Percentiles rank a stretch among this genome's conserved stretches.
Evolutionary conservation across 2,113 vertebrate species (phyloP).

Genomic region (Lophius piscatorius): DNA sequence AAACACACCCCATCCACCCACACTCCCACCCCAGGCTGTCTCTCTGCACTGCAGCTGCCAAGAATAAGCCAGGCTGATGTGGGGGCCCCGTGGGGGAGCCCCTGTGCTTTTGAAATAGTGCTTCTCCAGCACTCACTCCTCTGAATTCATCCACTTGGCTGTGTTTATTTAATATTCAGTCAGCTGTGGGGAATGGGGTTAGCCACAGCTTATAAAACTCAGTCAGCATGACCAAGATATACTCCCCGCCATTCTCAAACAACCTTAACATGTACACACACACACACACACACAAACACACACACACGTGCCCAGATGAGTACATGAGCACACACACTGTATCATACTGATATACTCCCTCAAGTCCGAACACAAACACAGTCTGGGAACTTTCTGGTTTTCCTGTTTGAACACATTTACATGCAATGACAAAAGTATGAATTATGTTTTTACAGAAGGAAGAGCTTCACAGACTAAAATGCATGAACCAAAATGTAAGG

Average conservation of each 20-base stretch:
- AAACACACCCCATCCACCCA: conserved; percentile 45
- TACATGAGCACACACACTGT: neutral
- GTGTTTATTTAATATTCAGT: conserved; percentile 85
- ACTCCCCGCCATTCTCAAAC: conserved; percentile 35
- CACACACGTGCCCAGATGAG: conserved; percentile 15
- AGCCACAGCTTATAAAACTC: conserved; percentile 82
- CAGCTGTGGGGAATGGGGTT: conserved; percentile 81
- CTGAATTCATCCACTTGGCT: conserved; percentile 76
- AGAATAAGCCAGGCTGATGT: conserved; percentile 79
- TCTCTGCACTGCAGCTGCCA: conserved; percentile 78
- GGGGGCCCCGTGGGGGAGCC: conserved; percentile 67
- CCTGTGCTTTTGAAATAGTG: conserved; percentile 44
- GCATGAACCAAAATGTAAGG: too few species aligned
- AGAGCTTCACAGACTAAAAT: too few species aligned
- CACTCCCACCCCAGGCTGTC: conserved; percentile 48
- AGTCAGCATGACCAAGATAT: conserved; percentile 77
- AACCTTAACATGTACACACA: conserved; percentile 9
- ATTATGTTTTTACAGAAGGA: too few species aligned
- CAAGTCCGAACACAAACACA: too few species aligned
- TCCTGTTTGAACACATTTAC: too few species aligned
- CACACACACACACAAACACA: conserved; percentile 17
- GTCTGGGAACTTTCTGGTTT: neutral
- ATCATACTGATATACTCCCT: neutral
- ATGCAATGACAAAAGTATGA: too few species aligned
- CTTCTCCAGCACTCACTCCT: conserved; percentile 54